Base-by-base conservation (phyloP, 1,140 invertebrate genomes). In the Micrasema minimum region DNA sequence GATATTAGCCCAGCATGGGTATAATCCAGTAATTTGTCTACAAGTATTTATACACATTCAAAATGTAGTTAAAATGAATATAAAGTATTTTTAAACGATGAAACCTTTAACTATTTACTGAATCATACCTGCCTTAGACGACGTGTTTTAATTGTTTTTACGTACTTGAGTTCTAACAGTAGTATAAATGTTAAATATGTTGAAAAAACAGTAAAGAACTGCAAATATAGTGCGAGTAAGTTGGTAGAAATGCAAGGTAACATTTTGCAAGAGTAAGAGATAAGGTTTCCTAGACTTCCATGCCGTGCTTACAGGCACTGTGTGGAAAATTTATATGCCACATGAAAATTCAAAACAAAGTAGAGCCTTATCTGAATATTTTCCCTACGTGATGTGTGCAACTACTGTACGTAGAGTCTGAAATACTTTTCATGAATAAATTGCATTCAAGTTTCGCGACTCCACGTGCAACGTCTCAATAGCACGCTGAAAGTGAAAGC, bases 361-460 rank as follows among this genome's bases (percentile, higher is more conserved):
- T 41, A 18, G 51, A 68, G 64, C 51, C 53, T 68, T 68, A 68
- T 68, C 66, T 68, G 50, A 23, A 57, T 31, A 53, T 48, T 68
- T 59, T 45, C 38, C 18, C 43, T 31, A 22, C 53, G 53, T 55
- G 66, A 68, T 59, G 38, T 68, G 51, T 57, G 66, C 66, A 55
- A 53, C 53, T 14, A 48, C 5, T 11, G 11, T 6, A 5, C 37
- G 38, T 18, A 38, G 51, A 23, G 37, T 31, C 18, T 41, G 66
- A 41, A 66, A 23, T 66, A 66, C 20, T 66, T n/a, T 66, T 57
- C 53, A 57, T 57, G 53, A 57, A 57, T 57, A 57, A 57, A 57
- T 57, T 57, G 53, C 31, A 38, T 57, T 57, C 31, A 14, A 38
- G 37, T 57, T 35, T 35, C 0, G 53, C 22, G 9, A 22, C 12